Evolutionary conservation across 2,797 vertebrate species (phyloP), one percentile per base, ranked within the genome.

Genomic region (Setipinna tenuifilis): DNA sequence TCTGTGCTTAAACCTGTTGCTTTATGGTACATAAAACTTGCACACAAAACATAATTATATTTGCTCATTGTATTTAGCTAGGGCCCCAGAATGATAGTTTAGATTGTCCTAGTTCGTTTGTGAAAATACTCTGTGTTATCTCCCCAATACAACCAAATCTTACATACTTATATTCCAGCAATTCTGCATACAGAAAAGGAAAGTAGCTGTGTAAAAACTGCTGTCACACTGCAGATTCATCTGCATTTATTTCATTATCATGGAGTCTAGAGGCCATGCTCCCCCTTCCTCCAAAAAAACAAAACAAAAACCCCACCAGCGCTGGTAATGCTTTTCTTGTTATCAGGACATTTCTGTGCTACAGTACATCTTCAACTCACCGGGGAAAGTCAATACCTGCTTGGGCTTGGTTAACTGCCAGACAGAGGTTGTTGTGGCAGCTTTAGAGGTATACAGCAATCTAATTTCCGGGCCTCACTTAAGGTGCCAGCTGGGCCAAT

Each of bases 391-490:
- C 87, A 41, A 89, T 92, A 87, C 86, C 88, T 87, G 86, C 57
- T 59, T 25, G 17, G 58, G 35, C 86, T 86, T 88, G 82, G 88
- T 84, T 68, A 89, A 87, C 85, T 87, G 88, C 88, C 90, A 92
- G 92, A 86, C 88, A 87, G 82, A 83, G 82, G 84, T 88, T 85
- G 86, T 86, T 75, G 28, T 88, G 88, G 89, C 86, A 88, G 90
- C 88, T 83, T 59, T 82, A 59, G 81, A 86, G 87, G 87, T 88
- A 82, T 91, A 84, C 75, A 85, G 87, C 90, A 89, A 90, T 93
- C 91, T 90, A 83, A 92, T 93, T 93, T 92, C 85, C 83, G 82
- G 87, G 85, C 85, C 88, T 89, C 90, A 90, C 91, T 93, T 90
- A 89, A 85, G 87, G 89, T 88, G 92, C 86, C 91, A 90, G 87